Percentiles rank a stretch among this genome's conserved stretches.
phyloP scores from a whole-genome alignment of 2,113 vertebrate genomes.

The Gadus macrocephalus region DNA sequence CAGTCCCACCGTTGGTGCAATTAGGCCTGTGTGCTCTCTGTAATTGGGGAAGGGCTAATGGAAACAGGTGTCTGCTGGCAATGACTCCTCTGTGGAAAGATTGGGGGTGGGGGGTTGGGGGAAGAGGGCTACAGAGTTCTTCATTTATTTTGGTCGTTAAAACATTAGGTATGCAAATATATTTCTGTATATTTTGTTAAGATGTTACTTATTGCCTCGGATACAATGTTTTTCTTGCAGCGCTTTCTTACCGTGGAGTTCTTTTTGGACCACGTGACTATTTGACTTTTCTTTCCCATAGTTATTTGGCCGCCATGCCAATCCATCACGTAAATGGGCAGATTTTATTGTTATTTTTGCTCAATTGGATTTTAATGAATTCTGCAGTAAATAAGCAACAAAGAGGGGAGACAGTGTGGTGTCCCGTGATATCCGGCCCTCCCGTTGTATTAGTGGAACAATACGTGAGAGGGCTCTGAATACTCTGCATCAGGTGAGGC shows the following conservation, averaged over 20 bases:
- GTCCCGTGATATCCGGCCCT: slow-evolving; percentile 46
- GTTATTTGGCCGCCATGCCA: slow-evolving; percentile 21
- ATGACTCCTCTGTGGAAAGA: neutral
- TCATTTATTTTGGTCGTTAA: neutral
- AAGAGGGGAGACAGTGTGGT: slow-evolving; percentile 53
- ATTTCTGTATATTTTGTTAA: too few species aligned
- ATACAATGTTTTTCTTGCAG: neutral
- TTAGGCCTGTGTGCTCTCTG: slow-evolving; percentile 49
- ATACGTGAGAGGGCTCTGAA: slow-evolving; percentile 40
- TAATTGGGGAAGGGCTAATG: slow-evolving; percentile 56
- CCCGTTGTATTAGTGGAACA: slow-evolving; percentile 48
- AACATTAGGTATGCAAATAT: too few species aligned
- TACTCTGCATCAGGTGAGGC: slow-evolving; percentile 47
- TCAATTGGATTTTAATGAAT: slow-evolving; percentile 61
- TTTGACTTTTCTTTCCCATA: neutral
- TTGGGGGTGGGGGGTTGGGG: too few species aligned
- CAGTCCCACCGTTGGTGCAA: slow-evolving; percentile 53
- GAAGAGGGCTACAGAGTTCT: neutral
- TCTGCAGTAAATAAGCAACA: slow-evolving; percentile 56
- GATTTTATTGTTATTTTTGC: slow-evolving; percentile 54
- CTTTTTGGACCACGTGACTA: too few species aligned
- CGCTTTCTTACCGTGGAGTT: too few species aligned
- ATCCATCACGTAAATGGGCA: slow-evolving; percentile 44
- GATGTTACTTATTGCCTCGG: neutral
- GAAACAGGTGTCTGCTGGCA: slow-evolving; percentile 32